Percentiles rank a stretch among this genome's conserved stretches.
These are phyloP conservation scores for Eudorcas thomsonii DNA, from an alignment of 2,113 vertebrate species.

Conservation along the genomic window DNA sequence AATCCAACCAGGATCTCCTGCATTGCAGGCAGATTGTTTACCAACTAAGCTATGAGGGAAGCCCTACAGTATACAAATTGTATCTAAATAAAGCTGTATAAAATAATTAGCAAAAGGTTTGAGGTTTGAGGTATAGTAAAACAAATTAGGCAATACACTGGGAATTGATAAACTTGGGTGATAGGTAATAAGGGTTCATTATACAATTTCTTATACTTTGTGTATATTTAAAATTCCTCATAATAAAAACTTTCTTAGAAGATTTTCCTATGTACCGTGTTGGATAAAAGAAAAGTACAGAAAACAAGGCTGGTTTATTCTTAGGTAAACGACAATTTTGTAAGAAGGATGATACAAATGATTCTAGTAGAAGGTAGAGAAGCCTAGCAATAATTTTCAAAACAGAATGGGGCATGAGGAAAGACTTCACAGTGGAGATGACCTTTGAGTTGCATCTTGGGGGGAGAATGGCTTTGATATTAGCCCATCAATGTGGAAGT, in stretches of 20 bases:
- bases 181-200: not conserved
- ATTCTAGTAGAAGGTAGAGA: not conserved
- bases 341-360: not conserved
- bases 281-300: not conserved
- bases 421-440: not conserved
- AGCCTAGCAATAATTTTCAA: not conserved
- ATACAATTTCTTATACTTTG: not conserved
- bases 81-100: not conserved
- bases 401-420: not conserved
- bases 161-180: not conserved
- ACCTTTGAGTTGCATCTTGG: not conserved
- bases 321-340: not conserved
- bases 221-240: not conserved
- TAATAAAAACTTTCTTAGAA: not conserved
- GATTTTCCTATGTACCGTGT: not conserved
- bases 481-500: not conserved
- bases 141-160: not conserved
- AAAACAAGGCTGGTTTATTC: not conserved
- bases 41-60: not conserved
- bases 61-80: not conserved
- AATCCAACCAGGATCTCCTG: not conserved
- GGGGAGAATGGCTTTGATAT: not conserved
- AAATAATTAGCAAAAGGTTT: not conserved
- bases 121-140: not conserved
- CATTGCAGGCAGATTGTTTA: not conserved